Percentiles rank a stretch among this genome's conserved stretches.
phyloP scores from a whole-genome alignment of 2,888 invertebrate species.

The Muschampia plurimacula region DNA sequence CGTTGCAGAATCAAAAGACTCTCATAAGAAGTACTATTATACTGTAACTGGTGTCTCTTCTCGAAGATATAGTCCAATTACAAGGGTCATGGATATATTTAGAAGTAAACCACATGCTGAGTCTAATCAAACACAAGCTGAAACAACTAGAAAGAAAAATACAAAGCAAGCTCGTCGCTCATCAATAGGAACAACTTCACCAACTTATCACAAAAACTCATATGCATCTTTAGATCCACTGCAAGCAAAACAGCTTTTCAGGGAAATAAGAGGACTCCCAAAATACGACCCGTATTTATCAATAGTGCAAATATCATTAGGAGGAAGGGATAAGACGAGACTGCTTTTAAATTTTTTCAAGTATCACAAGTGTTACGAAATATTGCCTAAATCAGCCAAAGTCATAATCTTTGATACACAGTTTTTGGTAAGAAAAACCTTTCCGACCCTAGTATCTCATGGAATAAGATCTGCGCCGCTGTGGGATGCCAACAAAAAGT shows the following conservation, averaged over 20 bases:
- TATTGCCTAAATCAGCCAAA: slow-evolving; percentile 81
- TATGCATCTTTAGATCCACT: slow-evolving; percentile 78
- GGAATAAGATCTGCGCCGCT: slow-evolving; percentile 80
- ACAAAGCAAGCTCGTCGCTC: slow-evolving; percentile 71
- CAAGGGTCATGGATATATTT: slow-evolving; percentile 82
- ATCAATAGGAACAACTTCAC: slow-evolving; percentile 79
- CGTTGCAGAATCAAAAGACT: slow-evolving; percentile 68
- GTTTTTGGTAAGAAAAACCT: slow-evolving; percentile 79
- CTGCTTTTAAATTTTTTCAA: slow-evolving; percentile 80
- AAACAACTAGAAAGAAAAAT: slow-evolving; percentile 72
- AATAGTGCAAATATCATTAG: slow-evolving; percentile 81
- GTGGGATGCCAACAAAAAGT: slow-evolving; percentile 78
- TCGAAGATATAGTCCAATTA: slow-evolving; percentile 79
- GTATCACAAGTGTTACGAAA: slow-evolving; percentile 82
- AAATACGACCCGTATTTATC: slow-evolving; percentile 82
- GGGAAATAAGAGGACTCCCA: slow-evolving; percentile 79
- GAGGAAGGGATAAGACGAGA: slow-evolving; percentile 79
- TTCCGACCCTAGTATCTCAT: slow-evolving; percentile 79
- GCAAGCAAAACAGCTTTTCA: slow-evolving; percentile 79
- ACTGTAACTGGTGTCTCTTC: slow-evolving; percentile 82
- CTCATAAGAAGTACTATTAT: slow-evolving; percentile 81
- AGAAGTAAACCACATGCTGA: slow-evolving; percentile 73
- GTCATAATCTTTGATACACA: slow-evolving; percentile 82
- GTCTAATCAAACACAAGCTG: slow-evolving; percentile 59
- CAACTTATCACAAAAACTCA: slow-evolving; percentile 81